Evolutionary conservation across 2,888 invertebrate genomes (phyloP), one percentile per base, ranked within the genome.

Genomic region (Mycogona germanica): DNA sequence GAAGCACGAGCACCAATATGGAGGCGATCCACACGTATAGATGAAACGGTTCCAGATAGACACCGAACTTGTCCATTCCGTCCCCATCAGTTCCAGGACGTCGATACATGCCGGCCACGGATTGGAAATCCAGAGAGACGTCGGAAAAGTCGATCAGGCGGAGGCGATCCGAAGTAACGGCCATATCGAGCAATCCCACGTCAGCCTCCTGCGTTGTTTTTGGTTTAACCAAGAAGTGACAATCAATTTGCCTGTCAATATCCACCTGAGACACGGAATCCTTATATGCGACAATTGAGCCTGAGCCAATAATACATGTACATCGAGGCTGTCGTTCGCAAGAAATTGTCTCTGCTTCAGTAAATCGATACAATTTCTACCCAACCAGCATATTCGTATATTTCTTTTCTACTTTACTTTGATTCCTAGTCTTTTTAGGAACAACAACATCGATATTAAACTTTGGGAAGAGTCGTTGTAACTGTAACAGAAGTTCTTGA

Each of bases 41-140:
- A 21, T 48, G 12, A 35, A 48, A 48, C 7, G 48, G 48, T 21
- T 48, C 48, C 32, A 48, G 25, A 35, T 48, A 48, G 19, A 48
- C 48, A 5, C 48, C 48, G 21, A 48, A 48, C 25, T 48, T 48
- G 17, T 48, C 32, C 9, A 45, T 19, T 6, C 26, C 45, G 12
- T 48, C 35, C 5, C 48, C 48, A 6, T 29, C 48, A 17, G 32
- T 7, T 32, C 48, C 35, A 17, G 29, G 48, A 14, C 48, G 14
- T 14, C 48, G 48, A 7, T 14, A 48, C 6, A 48, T 30, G 12
- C 48, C 48, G 5, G 48, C 48, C 6, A 21, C 19, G 6, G 35
- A 14, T 29, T 35, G 48, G 6, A 9, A 7, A 19, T 48, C 48
- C 14, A 48, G 12, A 14, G 48, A 30, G 14, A 48, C 48, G 7